phyloP scores from a whole-genome alignment of 2,888 invertebrate genomes.

The Trichopria drosophilae region DNA sequence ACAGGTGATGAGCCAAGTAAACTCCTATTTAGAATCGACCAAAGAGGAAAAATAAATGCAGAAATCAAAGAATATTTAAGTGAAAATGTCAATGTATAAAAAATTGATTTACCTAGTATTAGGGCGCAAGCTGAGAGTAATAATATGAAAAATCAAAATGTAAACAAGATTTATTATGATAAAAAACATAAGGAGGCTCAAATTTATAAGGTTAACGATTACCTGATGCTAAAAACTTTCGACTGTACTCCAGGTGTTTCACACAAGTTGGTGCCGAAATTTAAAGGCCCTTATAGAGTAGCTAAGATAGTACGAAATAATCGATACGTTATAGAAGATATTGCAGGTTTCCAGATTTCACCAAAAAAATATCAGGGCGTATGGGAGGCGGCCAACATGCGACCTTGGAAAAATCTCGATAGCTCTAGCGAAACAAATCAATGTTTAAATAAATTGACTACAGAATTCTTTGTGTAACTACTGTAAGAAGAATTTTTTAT shows the following conservation, averaged over 20 bases:
- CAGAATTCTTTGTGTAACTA: too few relatives aligned
- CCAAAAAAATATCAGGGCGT: background rate
- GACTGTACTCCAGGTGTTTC: constrained; percentile 15
- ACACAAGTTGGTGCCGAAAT: constrained; percentile 19
- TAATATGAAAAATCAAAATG: constrained; percentile 22
- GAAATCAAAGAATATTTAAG: too few relatives aligned
- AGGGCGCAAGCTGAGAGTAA: constrained; percentile 29
- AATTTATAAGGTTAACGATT: constrained; percentile 25
- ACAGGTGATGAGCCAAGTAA: constrained; percentile 38
- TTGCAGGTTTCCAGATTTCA: background rate
- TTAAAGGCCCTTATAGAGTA: constrained; percentile 23
- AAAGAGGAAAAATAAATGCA: constrained; percentile 18
- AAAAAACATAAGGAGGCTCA: too few relatives aligned
- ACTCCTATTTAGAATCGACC: constrained; percentile 32
- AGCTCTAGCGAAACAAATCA: too few relatives aligned
- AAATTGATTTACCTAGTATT: too few relatives aligned
- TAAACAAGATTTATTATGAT: too few relatives aligned
- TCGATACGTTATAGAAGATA: background rate
- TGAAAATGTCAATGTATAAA: too few relatives aligned
- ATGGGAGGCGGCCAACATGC: constrained; percentile 1
- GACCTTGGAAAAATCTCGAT: background rate
- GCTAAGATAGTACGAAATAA: constrained; percentile 6
- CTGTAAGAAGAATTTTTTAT: too few relatives aligned
- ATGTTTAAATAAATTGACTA: too few relatives aligned
- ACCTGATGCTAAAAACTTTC: constrained; percentile 21